Conservation (phyloP, 2,113 vertebrate genomes). For the Pleuronectes platessa region DNA sequence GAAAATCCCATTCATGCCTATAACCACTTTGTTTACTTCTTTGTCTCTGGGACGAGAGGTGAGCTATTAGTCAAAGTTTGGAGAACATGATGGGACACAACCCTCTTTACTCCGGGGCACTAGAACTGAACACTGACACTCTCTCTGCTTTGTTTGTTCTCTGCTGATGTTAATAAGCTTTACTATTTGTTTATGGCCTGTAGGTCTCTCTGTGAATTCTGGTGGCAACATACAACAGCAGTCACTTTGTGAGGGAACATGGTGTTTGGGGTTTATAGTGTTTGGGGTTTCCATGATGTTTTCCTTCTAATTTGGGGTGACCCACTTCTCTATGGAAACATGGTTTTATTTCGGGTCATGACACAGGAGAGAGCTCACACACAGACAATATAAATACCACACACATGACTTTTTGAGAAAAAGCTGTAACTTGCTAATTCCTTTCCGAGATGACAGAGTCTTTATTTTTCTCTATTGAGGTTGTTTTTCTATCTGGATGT, state of each 20-base stretch:
- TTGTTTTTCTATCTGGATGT: constrained; percentile 21
- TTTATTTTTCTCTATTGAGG: constrained; percentile 11
- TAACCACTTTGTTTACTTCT: not conserved
- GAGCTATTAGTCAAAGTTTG: not conserved
- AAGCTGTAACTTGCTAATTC: not conserved
- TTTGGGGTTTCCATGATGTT: constrained; percentile 52
- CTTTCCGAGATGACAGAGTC: constrained; percentile 16
- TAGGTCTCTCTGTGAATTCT: not conserved
- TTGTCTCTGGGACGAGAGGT: not conserved
- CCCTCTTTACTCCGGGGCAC: not conserved
- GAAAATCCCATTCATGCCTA: too few relatives aligned
- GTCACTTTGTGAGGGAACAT: constrained; percentile 2
- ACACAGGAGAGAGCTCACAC: constrained; percentile 32
- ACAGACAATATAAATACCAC: constrained; percentile 32
- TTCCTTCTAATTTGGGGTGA: constrained; percentile 58
- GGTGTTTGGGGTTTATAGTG: constrained; percentile 2
- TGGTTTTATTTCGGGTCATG: constrained; percentile 56
- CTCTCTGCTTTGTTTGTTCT: not conserved
- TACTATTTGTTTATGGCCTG: constrained; percentile 21
- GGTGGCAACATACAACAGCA: not conserved
- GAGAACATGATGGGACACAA: not conserved
- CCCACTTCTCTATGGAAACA: constrained; percentile 64
- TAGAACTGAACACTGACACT: not conserved
- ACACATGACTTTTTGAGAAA: constrained; percentile 6
- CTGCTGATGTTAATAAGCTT: constrained; percentile 11